Evolutionary conservation across 2,113 vertebrate genomes (phyloP), one percentile per base, ranked within the genome.

Genomic region (Ceuthmochares aereus): DNA sequence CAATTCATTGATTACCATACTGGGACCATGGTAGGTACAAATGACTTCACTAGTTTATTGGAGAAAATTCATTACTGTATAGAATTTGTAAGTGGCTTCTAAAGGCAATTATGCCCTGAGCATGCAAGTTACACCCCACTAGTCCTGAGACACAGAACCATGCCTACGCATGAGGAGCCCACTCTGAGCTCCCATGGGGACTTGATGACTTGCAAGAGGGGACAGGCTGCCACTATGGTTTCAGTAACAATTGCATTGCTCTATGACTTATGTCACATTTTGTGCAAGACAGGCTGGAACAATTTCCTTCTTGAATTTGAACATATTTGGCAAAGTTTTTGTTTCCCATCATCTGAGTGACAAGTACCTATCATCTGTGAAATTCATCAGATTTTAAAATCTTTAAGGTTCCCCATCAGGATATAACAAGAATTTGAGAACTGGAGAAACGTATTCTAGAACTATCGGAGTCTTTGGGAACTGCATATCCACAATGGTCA

Each of bases 21-120:
- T 75, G 37, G 37, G 82, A 77, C 52, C 23, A 14, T 47, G n/a
- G n/a, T 86, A 86, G 63, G 64, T 70, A 84, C 30, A 90, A 95
- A 87, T 58, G 21, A 64, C 74, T 83, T 83, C 23, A 42, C 26
- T 87, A 68, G 86, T 94, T 91, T 85, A 88, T 63, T 49, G 45
- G 59, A 82, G 69, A 82, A 91, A 91, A 91, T 58, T 79, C 63
- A 91, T 95, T 88, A 84, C 47, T 72, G 19, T 51, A 51, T 45
- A 7, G 10, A 77, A 83, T 74, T 84, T 92, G 15, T 64, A 84
- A 91, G 77, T 69, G 78, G 25, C 20, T 91, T 80, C 36, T 89
- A 81, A 91, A 89, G 64, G n/a, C 58, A 84, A 55, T 82, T 86
- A 86, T 67, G 68, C 26, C 37, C 51, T 51, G 23, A 80, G 42